A percentile compares a stretch with the other conserved stretches of the same genome.
Evolutionary conservation across 2,113 vertebrate genomes (phyloP).

Genomic region (Crotalus viridis): DNA sequence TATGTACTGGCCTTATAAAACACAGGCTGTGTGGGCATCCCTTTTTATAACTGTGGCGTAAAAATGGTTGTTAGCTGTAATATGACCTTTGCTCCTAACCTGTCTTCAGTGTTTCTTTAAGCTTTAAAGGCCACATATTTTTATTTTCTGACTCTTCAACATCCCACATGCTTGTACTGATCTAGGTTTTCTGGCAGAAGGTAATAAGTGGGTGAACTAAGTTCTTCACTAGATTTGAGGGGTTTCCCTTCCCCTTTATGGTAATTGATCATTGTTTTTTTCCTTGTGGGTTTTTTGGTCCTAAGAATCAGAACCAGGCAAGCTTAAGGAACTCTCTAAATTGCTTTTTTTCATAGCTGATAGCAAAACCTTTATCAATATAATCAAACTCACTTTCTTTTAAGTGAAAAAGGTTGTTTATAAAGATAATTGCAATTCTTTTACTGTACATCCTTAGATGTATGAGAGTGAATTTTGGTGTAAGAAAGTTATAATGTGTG

Average conservation of each 20-base stretch:
- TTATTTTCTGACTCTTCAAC: constrained; percentile 49
- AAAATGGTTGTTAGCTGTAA: constrained; percentile 49
- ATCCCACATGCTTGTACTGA: constrained; percentile 36
- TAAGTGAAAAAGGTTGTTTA: neutral
- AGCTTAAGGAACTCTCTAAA: neutral
- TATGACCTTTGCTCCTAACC: constrained; percentile 45
- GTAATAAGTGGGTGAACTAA: constrained; percentile 49
- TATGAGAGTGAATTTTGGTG: neutral
- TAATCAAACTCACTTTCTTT: neutral
- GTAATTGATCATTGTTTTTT: constrained; percentile 46
- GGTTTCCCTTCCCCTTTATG: constrained; percentile 13
- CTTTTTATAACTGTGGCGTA: constrained; percentile 21
- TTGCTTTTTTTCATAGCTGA: constrained; percentile 26
- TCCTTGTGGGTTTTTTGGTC: constrained; percentile 37
- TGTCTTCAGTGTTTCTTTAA: constrained; percentile 45
- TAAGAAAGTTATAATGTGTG: neutral
- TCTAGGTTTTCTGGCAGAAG: constrained; percentile 57
- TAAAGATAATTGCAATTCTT: neutral
- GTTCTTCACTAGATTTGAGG: constrained; percentile 37
- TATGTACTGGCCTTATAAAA: neutral
- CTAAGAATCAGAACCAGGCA: constrained; percentile 22
- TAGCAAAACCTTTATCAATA: constrained; percentile 19
- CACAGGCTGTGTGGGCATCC: neutral
- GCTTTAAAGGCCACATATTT: constrained; percentile 41
- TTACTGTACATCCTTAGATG: neutral